Base-by-base conservation (phyloP, 2,888 invertebrate genomes). In the Mesochorus sp. region DNA sequence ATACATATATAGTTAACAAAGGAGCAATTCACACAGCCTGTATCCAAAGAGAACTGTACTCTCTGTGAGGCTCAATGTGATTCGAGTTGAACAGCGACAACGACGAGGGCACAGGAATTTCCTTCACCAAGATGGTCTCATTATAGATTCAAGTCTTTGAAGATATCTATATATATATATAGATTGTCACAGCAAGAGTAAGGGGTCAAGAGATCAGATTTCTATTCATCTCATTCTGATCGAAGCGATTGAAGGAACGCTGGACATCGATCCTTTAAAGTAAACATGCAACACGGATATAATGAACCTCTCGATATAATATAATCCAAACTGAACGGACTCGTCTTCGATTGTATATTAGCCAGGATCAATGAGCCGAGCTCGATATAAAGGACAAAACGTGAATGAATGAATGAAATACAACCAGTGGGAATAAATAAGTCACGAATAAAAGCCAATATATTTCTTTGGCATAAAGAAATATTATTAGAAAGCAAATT, bases 141-240 rank as follows among this genome's bases (percentile, higher is more conserved):
- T 19, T 67, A 28, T 6, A n/a, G n/a, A 28, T 28, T 28, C 8
- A 24, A 28, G 26, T 24, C 28, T 8, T 12, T 21, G 31, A 31
- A 44, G 6, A 4, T n/a, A 6, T 17, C 1, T 47, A n/a, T 34
- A 34, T 2, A 1, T 21, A 6, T 4, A n/a, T n/a, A n/a, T n/a
- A n/a, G n/a, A n/a, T n/a, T n/a, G n/a, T n/a, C n/a, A n/a, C n/a
- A n/a, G 19, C 47, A 6, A n/a, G 47, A 4, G 47, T 19, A 8
- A n/a, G n/a, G 2, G 31, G 19, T 53, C 19, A 3, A 2, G 28
- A 37, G 34, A 59, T 42, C 51, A 49, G 64, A 57, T 61, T 51
- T 3, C 68, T 24, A 73, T 78, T 73, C 73, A 68, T 73, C 68
- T 73, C 62, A 68, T 70, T 78, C 59, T 55, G 39, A 74, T 59